These are phyloP conservation scores for Arnoldichthys spilopterus DNA, from an alignment of 2,797 vertebrate genomes.

Conservation along the genomic window DNA sequence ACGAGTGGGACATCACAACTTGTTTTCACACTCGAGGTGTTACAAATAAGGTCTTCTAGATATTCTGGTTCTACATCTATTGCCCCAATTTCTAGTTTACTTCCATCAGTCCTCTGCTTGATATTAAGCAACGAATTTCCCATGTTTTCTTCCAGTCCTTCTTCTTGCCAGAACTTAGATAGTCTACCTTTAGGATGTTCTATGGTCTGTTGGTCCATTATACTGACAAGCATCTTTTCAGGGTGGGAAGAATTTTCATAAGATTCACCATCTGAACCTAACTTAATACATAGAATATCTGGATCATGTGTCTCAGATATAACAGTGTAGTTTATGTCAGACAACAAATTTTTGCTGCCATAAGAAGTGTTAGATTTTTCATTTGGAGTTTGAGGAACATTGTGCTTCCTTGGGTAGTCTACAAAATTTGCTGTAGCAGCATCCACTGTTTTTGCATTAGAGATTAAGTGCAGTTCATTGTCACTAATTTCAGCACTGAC, in stretches of 20 bases:
- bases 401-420: neutral
- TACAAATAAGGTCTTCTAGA: slow-evolving; percentile 2
- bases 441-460: slow-evolving; percentile 4
- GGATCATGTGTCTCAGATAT: slow-evolving; percentile 20
- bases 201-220: neutral
- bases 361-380: slow-evolving; percentile 7
- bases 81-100: neutral
- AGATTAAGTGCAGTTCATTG: slow-evolving; percentile 16
- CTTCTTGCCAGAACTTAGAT: slow-evolving; percentile 8
- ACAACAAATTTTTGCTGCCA: neutral
- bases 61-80: slow-evolving; percentile 3
- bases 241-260: slow-evolving; percentile 2
- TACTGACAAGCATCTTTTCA: neutral
- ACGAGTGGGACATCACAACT: neutral
- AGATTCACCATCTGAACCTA: slow-evolving; percentile 13
- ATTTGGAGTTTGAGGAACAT: neutral
- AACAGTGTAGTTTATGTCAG: neutral
- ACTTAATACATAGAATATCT: slow-evolving; percentile 18
- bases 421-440: neutral
- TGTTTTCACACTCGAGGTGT: neutral
- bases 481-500: slow-evolving; percentile 24
- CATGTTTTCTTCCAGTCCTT: neutral
- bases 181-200: slow-evolving; percentile 6
- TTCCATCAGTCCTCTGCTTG: neutral
- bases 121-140: neutral